phyloP scores from a whole-genome alignment of 2,797 vertebrate genomes.

The Leuciscus waleckii region DNA sequence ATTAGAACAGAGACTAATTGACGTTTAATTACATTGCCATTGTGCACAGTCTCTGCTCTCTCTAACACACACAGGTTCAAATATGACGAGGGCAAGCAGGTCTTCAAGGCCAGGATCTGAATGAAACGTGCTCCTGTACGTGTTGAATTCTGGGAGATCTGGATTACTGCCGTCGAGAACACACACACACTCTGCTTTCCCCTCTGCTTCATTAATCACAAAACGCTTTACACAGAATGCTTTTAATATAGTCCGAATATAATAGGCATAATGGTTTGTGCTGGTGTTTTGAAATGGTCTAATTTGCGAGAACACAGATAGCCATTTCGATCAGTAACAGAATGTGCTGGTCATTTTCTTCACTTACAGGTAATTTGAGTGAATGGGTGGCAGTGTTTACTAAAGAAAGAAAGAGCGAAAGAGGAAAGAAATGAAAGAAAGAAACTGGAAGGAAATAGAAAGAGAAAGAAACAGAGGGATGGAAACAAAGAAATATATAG shows the following conservation, averaged over 20 bases:
- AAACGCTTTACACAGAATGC: constrained; percentile 32
- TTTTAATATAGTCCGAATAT: constrained; percentile 39
- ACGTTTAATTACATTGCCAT: constrained; percentile 49
- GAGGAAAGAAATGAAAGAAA: neutral
- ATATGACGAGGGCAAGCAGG: constrained; percentile 25
- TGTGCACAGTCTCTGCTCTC: neutral
- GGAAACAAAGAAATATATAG: neutral
- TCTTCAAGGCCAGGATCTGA: constrained; percentile 28
- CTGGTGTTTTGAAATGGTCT: constrained; percentile 32
- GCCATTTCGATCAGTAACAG: constrained; percentile 26
- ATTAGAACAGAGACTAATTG: constrained; percentile 53
- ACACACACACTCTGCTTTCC: constrained; percentile 29
- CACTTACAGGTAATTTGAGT: constrained; percentile 43
- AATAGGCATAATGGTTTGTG: constrained; percentile 45
- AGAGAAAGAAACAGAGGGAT: neutral
- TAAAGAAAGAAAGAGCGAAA: neutral
- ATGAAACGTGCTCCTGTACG: constrained; percentile 29
- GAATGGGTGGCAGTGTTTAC: constrained; percentile 40
- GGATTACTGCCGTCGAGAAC: constrained; percentile 30
- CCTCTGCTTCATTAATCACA: constrained; percentile 38
- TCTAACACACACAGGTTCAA: neutral
- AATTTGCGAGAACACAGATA: constrained; percentile 37
- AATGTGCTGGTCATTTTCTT: constrained; percentile 36
- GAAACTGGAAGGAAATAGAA: neutral
- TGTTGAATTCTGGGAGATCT: constrained; percentile 30